Conservation (phyloP, 2,797 vertebrate genomes). For the Clarias platycephalus region DNA sequence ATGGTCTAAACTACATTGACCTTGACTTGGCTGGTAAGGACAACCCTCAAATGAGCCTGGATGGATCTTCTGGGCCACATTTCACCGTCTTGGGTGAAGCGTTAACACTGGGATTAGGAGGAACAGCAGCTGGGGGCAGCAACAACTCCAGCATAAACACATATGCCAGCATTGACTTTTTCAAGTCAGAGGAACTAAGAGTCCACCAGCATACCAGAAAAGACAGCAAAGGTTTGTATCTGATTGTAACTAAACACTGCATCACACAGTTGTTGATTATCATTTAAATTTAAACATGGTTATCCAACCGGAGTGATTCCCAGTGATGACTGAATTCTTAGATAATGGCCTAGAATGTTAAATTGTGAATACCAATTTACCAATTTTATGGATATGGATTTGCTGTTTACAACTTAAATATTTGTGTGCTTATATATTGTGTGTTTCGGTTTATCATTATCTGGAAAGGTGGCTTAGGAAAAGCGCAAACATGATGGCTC, state of each 20-base stretch:
- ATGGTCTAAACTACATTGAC: constrained; percentile 84
- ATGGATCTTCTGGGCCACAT: constrained; percentile 67
- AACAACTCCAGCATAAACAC: constrained; percentile 68
- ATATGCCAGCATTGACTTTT: constrained; percentile 85
- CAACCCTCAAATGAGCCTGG: constrained; percentile 65
- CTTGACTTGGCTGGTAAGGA: constrained; percentile 76
- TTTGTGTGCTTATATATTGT: neutral
- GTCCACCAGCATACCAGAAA: constrained; percentile 71
- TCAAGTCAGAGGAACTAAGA: constrained; percentile 76
- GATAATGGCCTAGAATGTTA: neutral
- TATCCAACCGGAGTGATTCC: neutral
- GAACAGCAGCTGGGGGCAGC: constrained; percentile 61
- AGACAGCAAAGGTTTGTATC: constrained; percentile 71
- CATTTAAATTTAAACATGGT: neutral
- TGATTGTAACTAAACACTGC: neutral
- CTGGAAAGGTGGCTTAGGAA: constrained; percentile 5
- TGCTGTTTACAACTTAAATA: neutral
- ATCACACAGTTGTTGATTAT: neutral
- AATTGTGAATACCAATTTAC: neutral
- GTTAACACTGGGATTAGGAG: constrained; percentile 47
- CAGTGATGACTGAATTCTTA: neutral
- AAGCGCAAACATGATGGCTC: constrained; percentile 8
- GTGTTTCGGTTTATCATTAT: neutral
- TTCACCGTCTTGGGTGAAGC: constrained; percentile 51
- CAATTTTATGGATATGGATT: neutral